Percentiles rank a stretch among this genome's conserved stretches.
Evolutionary conservation across 2,888 invertebrate genomes (phyloP).

Genomic region (Archips xylosteana): DNA sequence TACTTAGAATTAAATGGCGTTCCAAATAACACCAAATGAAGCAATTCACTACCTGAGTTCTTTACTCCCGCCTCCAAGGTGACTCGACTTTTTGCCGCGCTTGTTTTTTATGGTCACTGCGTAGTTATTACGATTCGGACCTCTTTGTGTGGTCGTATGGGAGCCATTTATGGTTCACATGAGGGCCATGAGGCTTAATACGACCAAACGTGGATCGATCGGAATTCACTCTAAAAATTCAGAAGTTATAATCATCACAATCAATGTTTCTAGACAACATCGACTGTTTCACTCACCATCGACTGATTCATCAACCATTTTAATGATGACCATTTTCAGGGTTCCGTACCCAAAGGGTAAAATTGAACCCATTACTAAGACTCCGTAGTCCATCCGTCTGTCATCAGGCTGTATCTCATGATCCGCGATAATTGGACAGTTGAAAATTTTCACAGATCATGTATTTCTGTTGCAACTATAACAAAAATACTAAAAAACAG

Average conservation of each 20-base stretch:
- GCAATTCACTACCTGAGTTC: slow-evolving; percentile 83
- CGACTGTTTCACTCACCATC: too few species aligned
- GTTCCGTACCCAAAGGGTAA: too few species aligned
- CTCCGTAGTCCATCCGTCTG: too few species aligned
- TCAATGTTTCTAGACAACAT: too few species aligned
- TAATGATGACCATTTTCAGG: too few species aligned
- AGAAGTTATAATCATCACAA: background rate
- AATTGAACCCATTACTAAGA: too few species aligned
- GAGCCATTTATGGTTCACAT: slow-evolving; percentile 22
- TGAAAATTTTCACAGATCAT: too few species aligned
- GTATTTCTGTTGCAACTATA: too few species aligned
- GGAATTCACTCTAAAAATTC: background rate
- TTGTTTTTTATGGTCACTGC: slow-evolving; percentile 69
- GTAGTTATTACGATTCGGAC: slow-evolving; percentile 73
- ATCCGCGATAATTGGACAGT: too few species aligned
- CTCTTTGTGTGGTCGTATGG: slow-evolving; percentile 70
- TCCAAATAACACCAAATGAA: slow-evolving; percentile 74
- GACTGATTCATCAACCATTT: too few species aligned
- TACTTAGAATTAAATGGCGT: slow-evolving; percentile 52
- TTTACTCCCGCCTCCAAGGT: slow-evolving; percentile 79
- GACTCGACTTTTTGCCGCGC: slow-evolving; percentile 75
- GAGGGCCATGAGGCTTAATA: slow-evolving; percentile 11
- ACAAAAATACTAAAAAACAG: too few species aligned
- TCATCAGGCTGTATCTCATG: too few species aligned
- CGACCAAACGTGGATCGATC: background rate